These are phyloP conservation scores for Vanessa atalanta DNA, from an alignment of 1,140 invertebrate species.

Conservation along the genomic window DNA sequence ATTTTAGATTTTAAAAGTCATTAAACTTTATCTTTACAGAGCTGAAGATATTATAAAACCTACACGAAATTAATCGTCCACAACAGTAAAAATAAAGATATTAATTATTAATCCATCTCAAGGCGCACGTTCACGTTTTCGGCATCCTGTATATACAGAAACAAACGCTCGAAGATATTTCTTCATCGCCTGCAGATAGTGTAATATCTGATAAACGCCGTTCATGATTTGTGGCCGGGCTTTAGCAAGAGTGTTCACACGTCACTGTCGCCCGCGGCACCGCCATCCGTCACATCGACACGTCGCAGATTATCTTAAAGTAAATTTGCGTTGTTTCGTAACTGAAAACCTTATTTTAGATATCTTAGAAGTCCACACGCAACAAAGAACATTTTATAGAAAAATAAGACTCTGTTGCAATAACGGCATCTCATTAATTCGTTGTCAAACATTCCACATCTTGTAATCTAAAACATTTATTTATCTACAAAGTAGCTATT, in stretches of 20 bases:
- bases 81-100: too few relatives aligned
- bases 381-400: not conserved
- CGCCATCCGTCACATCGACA: slow-evolving; percentile 27
- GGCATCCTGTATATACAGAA: slow-evolving; percentile 9
- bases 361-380: not conserved
- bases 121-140: slow-evolving; percentile 15
- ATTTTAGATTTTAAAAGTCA: too few relatives aligned
- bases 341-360: slow-evolving; percentile 19
- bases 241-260: slow-evolving; percentile 24
- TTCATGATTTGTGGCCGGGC: slow-evolving; percentile 22
- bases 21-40: too few relatives aligned
- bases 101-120: not conserved
- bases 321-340: slow-evolving; percentile 32
- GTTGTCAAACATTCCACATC: not conserved
- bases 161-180: slow-evolving; percentile 21
- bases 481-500: slow-evolving; percentile 25
- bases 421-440: not conserved
- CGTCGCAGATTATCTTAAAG: slow-evolving; percentile 34
- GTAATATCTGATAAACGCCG: slow-evolving; percentile 22
- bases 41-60: too few relatives aligned
- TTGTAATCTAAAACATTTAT: slow-evolving; percentile 15
- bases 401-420: not conserved
- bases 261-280: slow-evolving; percentile 29
- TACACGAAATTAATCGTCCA: too few relatives aligned
- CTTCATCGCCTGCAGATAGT: slow-evolving; percentile 14